These are phyloP conservation scores for Diabrotica undecimpunctata DNA, from an alignment of 1,140 invertebrate genomes.

Conservation along the genomic window DNA sequence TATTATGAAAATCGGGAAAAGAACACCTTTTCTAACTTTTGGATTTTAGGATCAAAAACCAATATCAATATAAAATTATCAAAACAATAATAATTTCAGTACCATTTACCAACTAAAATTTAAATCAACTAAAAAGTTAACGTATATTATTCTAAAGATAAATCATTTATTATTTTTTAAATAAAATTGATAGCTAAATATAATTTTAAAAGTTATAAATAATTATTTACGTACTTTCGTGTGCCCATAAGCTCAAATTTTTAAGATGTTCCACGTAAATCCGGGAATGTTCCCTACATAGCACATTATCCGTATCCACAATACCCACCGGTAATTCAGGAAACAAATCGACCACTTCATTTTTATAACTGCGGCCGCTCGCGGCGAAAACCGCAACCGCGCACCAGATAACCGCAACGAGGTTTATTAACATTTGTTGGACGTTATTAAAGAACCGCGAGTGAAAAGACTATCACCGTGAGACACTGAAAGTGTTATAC, in stretches of 20 bases:
- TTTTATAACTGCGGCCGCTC: background rate
- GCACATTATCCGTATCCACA: constrained; percentile 26
- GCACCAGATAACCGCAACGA: constrained; percentile 12
- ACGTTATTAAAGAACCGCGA: constrained; percentile 1
- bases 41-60: no score
- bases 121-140: no score
- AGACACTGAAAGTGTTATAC: constrained; percentile 22
- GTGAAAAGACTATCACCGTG: constrained; percentile 22
- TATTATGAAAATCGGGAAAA: no score
- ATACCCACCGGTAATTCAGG: constrained; percentile 26
- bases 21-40: no score
- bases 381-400: constrained; percentile 14
- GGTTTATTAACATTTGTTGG: constrained; percentile 15
- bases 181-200: no score
- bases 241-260: constrained; percentile 36
- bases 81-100: no score
- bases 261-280: constrained; percentile 33
- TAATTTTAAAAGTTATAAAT: no score
- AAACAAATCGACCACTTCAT: constrained; percentile 27
- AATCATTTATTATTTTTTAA: no score
- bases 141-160: no score
- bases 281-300: constrained; percentile 32
- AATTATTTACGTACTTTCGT: constrained; percentile 31
- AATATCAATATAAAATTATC: no score
- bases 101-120: no score